A percentile compares a stretch with the other conserved stretches of the same genome.
Conservation (phyloP, 2,888 invertebrate species). For the Melanchra persicariae region DNA sequence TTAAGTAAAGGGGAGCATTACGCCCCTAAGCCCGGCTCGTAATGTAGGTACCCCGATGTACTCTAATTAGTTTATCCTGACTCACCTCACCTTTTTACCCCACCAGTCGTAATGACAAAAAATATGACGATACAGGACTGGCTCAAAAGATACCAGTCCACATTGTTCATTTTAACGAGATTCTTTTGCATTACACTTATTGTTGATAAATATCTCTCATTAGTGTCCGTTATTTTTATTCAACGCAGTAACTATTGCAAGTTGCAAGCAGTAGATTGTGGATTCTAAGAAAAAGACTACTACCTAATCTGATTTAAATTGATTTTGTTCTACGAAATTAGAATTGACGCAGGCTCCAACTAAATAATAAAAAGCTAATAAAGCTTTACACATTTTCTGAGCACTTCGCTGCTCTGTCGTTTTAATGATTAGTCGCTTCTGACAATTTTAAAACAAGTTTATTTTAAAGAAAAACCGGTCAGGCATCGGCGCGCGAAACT, state of each 20-base stretch:
- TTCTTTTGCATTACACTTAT: not conserved
- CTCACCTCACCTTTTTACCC: slow-evolving; percentile 48
- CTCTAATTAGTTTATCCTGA: slow-evolving; percentile 63
- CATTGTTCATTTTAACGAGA: not conserved
- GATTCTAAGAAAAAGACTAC: not conserved
- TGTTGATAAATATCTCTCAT: no score
- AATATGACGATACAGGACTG: slow-evolving; percentile 40
- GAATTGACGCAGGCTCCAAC: no score
- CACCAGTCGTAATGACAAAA: slow-evolving; percentile 53
- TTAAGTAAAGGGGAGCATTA: slow-evolving; percentile 45
- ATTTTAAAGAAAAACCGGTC: no score
- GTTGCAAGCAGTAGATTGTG: not conserved
- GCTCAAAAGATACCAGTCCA: slow-evolving; percentile 13
- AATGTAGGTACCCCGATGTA: slow-evolving; percentile 49
- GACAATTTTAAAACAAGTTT: no score
- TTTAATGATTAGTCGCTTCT: no score
- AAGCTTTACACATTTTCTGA: no score
- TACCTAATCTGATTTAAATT: no score
- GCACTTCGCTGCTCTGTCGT: no score
- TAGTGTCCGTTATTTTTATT: not conserved
- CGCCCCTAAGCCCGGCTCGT: slow-evolving; percentile 21
- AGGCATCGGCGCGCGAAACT: no score
- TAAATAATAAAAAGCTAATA: no score
- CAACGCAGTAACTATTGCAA: not conserved
- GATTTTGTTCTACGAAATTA: no score